Evolutionary conservation across 2,888 invertebrate genomes (phyloP).

Genomic region (Idaea dimidiata): DNA sequence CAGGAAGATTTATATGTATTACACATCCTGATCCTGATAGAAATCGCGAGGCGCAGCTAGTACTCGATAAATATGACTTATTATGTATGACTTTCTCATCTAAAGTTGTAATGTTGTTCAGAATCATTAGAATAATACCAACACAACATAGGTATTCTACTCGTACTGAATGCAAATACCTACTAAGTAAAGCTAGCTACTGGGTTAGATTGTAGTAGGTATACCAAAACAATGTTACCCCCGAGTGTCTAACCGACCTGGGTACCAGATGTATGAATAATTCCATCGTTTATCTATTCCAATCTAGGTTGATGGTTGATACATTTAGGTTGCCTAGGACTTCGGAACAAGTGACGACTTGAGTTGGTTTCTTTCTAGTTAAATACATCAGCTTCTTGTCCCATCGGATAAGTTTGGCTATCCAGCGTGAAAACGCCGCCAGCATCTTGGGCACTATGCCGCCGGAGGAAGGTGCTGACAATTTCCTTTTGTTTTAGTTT

Average conservation of each 20-base stretch:
- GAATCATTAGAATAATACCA: background rate
- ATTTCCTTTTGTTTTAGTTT: too few relatives aligned
- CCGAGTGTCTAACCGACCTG: slow-evolving; percentile 14
- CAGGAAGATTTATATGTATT: too few relatives aligned
- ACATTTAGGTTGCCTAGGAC: background rate
- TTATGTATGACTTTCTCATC: too few relatives aligned
- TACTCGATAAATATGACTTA: background rate
- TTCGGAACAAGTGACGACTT: background rate
- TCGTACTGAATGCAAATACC: too few relatives aligned
- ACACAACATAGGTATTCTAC: background rate
- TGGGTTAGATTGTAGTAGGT: background rate
- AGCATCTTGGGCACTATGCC: too few relatives aligned
- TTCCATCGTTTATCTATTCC: slow-evolving; percentile 10
- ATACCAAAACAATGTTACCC: background rate
- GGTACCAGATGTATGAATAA: slow-evolving; percentile 14
- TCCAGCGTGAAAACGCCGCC: too few relatives aligned
- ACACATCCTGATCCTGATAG: too few relatives aligned
- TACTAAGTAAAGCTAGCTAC: background rate
- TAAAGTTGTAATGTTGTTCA: background rate
- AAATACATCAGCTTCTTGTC: background rate
- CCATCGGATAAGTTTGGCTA: too few relatives aligned
- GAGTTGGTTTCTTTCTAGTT: background rate
- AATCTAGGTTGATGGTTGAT: background rate
- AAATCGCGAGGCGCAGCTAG: too few relatives aligned
- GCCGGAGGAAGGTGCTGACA: too few relatives aligned